Evolutionary conservation across 2,888 invertebrate genomes (phyloP).

Genomic region (Blastobasis lacticolella): DNA sequence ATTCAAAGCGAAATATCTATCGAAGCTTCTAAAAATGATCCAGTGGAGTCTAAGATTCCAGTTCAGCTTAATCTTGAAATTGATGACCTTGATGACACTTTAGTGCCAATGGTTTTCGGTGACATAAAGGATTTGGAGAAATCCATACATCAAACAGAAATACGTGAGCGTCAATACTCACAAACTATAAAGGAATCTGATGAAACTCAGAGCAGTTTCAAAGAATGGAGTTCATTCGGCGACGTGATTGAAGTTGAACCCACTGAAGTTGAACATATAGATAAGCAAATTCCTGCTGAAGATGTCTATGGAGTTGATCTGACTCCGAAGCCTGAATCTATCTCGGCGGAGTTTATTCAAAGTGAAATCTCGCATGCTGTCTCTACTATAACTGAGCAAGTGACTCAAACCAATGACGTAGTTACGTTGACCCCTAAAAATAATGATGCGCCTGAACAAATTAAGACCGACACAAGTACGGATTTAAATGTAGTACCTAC

Average conservation of each 20-base stretch:
- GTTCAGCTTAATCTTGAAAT: slow-evolving; percentile 19
- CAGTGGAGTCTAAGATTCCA: not conserved
- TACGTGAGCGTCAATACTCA: not conserved
- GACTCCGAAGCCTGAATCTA: slow-evolving; percentile 27
- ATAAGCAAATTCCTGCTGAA: not conserved
- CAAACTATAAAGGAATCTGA: slow-evolving; percentile 1
- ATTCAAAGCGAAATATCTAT: not conserved
- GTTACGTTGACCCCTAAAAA: slow-evolving; percentile 10
- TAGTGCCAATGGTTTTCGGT: slow-evolving; percentile 46
- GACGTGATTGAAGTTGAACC: not conserved
- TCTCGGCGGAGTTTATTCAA: slow-evolving; percentile 38
- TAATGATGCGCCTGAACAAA: slow-evolving; percentile 22
- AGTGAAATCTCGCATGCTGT: slow-evolving; percentile 23
- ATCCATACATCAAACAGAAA: slow-evolving; percentile 20
- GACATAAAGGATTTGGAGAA: slow-evolving; percentile 29
- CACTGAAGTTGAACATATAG: not conserved
- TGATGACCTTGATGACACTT: slow-evolving; percentile 32
- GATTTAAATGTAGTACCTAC: slow-evolving; percentile 13
- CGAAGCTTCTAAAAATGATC: not conserved
- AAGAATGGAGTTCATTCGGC: not conserved
- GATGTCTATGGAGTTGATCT: not conserved
- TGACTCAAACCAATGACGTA: not conserved
- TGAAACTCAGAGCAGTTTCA: slow-evolving; percentile 2
- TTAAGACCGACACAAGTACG: slow-evolving; percentile 19
- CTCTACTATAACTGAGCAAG: slow-evolving; percentile 1